Base-by-base conservation (phyloP, 1,140 invertebrate genomes). In the Bombus superbus region DNA sequence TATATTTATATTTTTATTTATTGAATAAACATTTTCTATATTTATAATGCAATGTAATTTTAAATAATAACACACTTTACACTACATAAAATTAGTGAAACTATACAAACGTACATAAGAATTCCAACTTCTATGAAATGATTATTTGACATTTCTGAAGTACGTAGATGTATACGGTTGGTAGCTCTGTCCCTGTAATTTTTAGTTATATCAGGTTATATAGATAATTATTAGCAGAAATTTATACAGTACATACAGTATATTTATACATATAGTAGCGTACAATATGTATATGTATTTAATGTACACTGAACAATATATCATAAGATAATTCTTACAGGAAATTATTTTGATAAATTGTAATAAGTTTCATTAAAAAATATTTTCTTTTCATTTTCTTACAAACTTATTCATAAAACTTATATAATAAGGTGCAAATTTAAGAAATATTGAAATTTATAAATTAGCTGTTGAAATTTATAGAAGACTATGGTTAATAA, bases 41-140 rank as follows among this genome's bases (percentile, higher is more conserved):
- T n/a, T 28, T 53, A n/a, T 10, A 76, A 40, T 40, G n/a, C 2
- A 22, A 71, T 57, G 18, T 40, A 68, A 44, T 40, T 81, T 69
- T 15, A 42, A 72, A 40, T 6, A 72, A n/a, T 72, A 72, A 42
- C 5, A 22, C 10, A n/a, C 3, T n/a, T 40, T 15, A n/a, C 11
- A 44, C 28, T 40, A 13, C 38, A 40, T 40, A 40, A 6, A 68
- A 38, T 8, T 35, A 66, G 15, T 35, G 11, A 66, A 35, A 76
- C 35, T 42, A 57, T 32, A 79, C 28, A 57, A 69, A 57, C 3
- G 13, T 28, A 38, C 6, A 25, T 8, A 38, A 22, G 18, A 40
- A 32, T 69, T 83, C 18, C 68, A 76, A 83, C 15, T 53, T 73
- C 38, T 22, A n/a, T 15, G 6, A 47, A 66, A 47, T 79, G 15